Conservation (phyloP, 1,140 invertebrate species). For the Ceratitis capitata region DNA sequence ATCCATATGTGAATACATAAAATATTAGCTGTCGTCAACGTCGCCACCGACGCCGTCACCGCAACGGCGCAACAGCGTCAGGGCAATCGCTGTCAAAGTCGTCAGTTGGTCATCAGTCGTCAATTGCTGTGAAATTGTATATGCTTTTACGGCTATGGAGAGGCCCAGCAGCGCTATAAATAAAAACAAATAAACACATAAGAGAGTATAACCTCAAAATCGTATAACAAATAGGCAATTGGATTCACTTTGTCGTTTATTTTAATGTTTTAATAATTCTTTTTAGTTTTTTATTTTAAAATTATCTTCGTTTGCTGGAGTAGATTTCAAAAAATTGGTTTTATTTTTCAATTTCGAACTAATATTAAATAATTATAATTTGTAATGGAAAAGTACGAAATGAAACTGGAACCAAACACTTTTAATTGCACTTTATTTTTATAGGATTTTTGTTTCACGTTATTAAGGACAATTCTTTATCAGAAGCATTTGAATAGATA, state of each 20-base stretch:
- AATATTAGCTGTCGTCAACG: background rate
- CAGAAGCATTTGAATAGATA: too few relatives aligned
- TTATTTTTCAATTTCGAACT: too few relatives aligned
- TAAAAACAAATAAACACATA: background rate
- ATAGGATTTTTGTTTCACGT: too few relatives aligned
- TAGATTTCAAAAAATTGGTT: too few relatives aligned
- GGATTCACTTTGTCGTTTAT: background rate
- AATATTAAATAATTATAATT: too few relatives aligned
- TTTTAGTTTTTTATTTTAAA: too few relatives aligned
- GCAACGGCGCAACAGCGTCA: background rate
- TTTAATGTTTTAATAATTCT: too few relatives aligned
- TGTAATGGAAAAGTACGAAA: too few relatives aligned
- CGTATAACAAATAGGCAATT: background rate
- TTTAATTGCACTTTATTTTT: too few relatives aligned
- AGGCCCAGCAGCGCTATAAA: background rate
- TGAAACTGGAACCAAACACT: too few relatives aligned
- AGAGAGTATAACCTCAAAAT: background rate
- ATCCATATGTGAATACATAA: background rate
- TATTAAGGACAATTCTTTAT: too few relatives aligned
- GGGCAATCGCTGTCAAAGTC: slow-evolving; percentile 18
- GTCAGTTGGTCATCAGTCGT: slow-evolving; percentile 24
- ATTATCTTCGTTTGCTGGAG: too few relatives aligned
- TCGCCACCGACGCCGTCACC: background rate
- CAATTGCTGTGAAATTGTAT: slow-evolving; percentile 27
- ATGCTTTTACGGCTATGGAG: background rate